Base-by-base conservation (phyloP, 92 coral and sea anemone genomes). In the Palythoa grandis region DNA sequence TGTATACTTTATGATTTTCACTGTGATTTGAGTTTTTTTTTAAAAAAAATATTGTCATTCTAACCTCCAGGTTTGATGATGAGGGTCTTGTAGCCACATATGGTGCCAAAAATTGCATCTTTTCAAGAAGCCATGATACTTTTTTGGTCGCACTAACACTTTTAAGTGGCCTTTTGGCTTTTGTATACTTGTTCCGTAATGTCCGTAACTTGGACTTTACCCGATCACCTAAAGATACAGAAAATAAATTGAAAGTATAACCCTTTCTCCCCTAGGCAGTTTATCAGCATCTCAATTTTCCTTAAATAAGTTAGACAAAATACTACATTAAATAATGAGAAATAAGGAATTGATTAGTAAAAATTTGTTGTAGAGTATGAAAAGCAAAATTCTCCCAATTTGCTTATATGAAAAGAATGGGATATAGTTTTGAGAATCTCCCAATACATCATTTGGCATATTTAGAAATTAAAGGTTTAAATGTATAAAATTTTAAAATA, bases 41-140 rank as follows among this genome's bases (percentile, higher is more conserved):
- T 2, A 40, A 40, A 40, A 5, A 40, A 70, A 70, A 29, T 24
- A 70, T 0, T 15, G 74, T 11, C 11, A 70, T 11, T 70, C 47
- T 12, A 17, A 70, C 74, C 74, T 25, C 74, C 74, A 70, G 74
- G 74, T 70, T 70, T 25, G 74, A 70, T 70, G 74, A 69, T 24
- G 74, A 37, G 10, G 74, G 13, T 70, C 74, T 70, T 70, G 74
- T 29, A 70, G 74, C 74, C 0, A 70, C 74, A 70, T 70, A 25
- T 1, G 74, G 74, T 5, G 74, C 74, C 74, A 70, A 70, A 70
- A 25, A 70, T 70, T 70, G 74, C 74, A 70, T 70, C 48, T 25
- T 70, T 12, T 70, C 74, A 35, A 70, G 40, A 70, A 70, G 74
- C 74, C 74, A 70, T 8, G 74, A 70, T 70, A 4, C 74, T 70